Evolutionary conservation across 1,140 invertebrate species (phyloP).

Genomic region (Drosophila subpulchrella): DNA sequence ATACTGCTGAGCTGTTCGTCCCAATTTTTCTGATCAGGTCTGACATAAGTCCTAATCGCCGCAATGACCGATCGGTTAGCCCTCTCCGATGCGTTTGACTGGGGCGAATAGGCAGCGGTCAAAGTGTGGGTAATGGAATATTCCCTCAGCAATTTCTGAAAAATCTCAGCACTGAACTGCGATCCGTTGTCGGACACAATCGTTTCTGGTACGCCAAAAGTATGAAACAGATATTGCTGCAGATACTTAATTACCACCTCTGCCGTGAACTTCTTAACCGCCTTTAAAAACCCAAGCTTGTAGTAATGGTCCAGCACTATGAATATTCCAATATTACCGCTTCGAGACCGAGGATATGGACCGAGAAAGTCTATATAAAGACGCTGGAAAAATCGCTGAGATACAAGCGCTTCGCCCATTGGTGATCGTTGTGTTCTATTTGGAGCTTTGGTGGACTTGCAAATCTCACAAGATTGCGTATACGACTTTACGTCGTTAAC

Average conservation of each 20-base stretch:
- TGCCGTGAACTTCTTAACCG: slow-evolving; percentile 6
- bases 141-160: background rate
- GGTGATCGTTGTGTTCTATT: slow-evolving; percentile 14
- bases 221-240: background rate
- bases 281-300: slow-evolving; percentile 33
- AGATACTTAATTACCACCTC: slow-evolving; percentile 6
- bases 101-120: slow-evolving; percentile 3
- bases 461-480: slow-evolving; percentile 6
- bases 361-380: slow-evolving; percentile 40
- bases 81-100: slow-evolving; percentile 4
- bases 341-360: slow-evolving; percentile 25
- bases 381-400: slow-evolving; percentile 15
- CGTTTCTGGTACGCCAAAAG: slow-evolving; percentile 5
- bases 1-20: too few relatives aligned
- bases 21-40: too few relatives aligned
- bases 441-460: slow-evolving; percentile 15
- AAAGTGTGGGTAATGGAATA: background rate
- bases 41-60: too few relatives aligned
- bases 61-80: background rate
- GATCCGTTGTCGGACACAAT: slow-evolving; percentile 8
- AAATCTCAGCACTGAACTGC: background rate
- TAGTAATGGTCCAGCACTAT: slow-evolving; percentile 26
- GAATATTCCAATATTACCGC: slow-evolving; percentile 24
- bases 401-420: slow-evolving; percentile 16
- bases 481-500: slow-evolving; percentile 8